Evolutionary conservation across 1,140 invertebrate genomes (phyloP).

Genomic region (Dreissena rostriformis): DNA sequence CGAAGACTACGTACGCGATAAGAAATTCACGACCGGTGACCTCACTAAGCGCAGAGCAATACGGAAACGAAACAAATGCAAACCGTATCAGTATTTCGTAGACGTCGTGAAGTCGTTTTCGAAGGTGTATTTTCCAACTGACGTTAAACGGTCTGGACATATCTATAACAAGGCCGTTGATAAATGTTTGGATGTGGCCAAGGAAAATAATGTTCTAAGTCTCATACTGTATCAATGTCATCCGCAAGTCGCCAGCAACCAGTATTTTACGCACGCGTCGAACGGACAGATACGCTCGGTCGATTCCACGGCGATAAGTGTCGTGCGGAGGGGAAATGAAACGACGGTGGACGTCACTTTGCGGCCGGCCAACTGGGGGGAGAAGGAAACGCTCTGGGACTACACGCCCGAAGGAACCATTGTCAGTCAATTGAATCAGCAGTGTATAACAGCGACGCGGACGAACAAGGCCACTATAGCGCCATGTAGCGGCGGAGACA

Average conservation of each 20-base stretch:
- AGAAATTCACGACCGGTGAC: constrained; percentile 21
- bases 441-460: too few species aligned
- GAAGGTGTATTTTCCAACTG: constrained; percentile 11
- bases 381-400: background rate
- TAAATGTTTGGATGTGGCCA: constrained; percentile 34
- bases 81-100: constrained; percentile 47
- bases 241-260: constrained; percentile 14
- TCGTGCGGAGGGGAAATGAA: background rate
- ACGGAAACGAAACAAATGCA: constrained; percentile 27
- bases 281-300: constrained; percentile 15
- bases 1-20: constrained; percentile 22
- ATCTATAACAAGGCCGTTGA: constrained; percentile 11
- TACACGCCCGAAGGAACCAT: background rate
- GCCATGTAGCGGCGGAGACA: too few species aligned
- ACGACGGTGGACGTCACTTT: background rate
- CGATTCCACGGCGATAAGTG: constrained; percentile 5
- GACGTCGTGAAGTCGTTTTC: constrained; percentile 33
- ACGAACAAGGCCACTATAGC: too few species aligned
- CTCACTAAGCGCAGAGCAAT: constrained; percentile 7
- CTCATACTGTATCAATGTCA: constrained; percentile 40
- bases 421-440: too few species aligned
- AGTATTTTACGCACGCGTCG: constrained; percentile 31
- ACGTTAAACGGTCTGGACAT: background rate
- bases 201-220: background rate
- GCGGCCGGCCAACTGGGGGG: background rate